Evolutionary conservation across 2,888 invertebrate species (phyloP).

Genomic region (Noctua comes): DNA sequence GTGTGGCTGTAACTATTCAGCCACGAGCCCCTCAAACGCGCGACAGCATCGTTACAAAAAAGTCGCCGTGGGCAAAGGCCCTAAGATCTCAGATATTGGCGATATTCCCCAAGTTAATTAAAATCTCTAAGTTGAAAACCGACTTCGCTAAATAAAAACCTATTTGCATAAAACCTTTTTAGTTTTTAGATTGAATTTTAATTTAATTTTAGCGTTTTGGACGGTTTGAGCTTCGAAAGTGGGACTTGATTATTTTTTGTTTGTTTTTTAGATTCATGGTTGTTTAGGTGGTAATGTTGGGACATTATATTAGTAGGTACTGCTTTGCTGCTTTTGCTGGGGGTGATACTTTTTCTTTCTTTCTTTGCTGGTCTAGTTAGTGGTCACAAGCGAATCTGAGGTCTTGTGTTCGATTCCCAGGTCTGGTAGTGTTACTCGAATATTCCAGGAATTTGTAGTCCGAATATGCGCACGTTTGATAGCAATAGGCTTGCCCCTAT

Average conservation of each 20-base stretch:
- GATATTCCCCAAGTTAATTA: slow-evolving; percentile 56
- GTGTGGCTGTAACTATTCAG: neutral
- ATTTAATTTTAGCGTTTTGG: slow-evolving; percentile 36
- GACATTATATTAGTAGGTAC: neutral
- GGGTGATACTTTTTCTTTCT: too few relatives aligned
- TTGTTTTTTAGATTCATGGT: neutral
- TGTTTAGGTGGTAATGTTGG: neutral
- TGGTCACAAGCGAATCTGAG: neutral
- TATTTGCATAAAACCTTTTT: slow-evolving; percentile 55
- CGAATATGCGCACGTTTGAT: too few relatives aligned
- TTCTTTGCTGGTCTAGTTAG: neutral
- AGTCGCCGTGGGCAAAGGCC: neutral
- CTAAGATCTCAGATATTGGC: slow-evolving; percentile 32
- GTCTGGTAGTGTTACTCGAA: neutral
- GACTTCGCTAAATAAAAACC: slow-evolving; percentile 42
- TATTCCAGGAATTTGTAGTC: neutral
- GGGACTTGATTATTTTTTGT: neutral
- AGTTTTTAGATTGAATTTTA: slow-evolving; percentile 33
- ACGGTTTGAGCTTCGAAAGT: slow-evolving; percentile 22
- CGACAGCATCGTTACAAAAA: neutral
- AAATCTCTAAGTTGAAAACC: slow-evolving; percentile 44
- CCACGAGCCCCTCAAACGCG: neutral
- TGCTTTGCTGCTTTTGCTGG: too few relatives aligned
- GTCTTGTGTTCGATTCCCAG: neutral
- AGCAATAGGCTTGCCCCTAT: too few relatives aligned